Percentiles rank a stretch among this genome's conserved stretches.
Conservation (phyloP, 2,797 vertebrate species). For the Parambassis ranga region DNA sequence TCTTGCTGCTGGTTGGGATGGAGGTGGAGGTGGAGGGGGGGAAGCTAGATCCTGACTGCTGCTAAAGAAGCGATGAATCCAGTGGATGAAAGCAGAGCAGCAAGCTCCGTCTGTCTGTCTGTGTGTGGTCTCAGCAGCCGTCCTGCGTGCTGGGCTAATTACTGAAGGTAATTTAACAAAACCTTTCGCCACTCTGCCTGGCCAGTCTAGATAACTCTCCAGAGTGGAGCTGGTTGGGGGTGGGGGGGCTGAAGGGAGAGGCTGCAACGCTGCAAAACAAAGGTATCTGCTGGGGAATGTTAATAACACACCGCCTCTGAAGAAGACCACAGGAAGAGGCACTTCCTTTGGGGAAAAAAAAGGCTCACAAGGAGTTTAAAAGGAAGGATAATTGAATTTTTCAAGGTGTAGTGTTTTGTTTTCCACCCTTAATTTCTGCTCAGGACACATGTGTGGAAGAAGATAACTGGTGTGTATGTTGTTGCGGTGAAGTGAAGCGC, state of each 20-base stretch:
- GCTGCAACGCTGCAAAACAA: constrained; percentile 41
- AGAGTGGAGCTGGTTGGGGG: constrained; percentile 1
- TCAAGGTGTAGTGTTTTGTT: constrained; percentile 47
- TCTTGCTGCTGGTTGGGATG: background rate
- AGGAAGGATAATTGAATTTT: constrained; percentile 65
- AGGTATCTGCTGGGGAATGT: constrained; percentile 54
- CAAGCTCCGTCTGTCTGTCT: constrained; percentile 2
- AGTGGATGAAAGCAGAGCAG: constrained; percentile 52
- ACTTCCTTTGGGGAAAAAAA: constrained; percentile 30
- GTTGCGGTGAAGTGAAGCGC: background rate
- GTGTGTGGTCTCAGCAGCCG: constrained; percentile 26
- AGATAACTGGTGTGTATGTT: constrained; percentile 29
- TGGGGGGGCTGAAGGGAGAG: background rate
- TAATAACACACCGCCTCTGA: constrained; percentile 62
- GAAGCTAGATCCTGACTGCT: constrained; percentile 16
- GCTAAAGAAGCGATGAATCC: constrained; percentile 38
- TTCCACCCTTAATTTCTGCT: background rate
- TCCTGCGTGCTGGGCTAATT: constrained; percentile 66
- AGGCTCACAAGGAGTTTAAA: constrained; percentile 42
- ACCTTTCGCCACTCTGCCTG: constrained; percentile 74
- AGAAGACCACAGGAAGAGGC: constrained; percentile 32
- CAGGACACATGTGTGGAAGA: constrained; percentile 4
- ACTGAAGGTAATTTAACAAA: constrained; percentile 76
- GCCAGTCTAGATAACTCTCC: constrained; percentile 76
- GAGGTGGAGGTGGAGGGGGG: too few relatives aligned